Conservation (phyloP, 1,140 invertebrate genomes). For the Mercenaria mercenaria region DNA sequence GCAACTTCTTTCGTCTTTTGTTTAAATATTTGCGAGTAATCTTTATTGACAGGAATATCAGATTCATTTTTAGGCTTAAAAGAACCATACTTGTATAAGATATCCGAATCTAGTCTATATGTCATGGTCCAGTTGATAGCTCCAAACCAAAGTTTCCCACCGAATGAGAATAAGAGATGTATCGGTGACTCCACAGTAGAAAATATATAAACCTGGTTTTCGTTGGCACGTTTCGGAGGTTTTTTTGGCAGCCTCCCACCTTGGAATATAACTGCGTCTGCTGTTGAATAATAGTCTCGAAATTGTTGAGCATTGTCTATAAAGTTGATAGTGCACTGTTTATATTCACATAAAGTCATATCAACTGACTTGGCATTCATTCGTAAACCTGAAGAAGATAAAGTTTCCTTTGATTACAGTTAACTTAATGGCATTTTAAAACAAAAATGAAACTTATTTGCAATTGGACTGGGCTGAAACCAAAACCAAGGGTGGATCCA, state of each 20-base stretch:
- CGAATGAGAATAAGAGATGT: neutral
- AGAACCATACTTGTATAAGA: conserved; percentile 13
- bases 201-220: conserved; percentile 5
- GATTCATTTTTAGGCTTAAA: neutral
- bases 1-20: conserved; percentile 83
- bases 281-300: neutral
- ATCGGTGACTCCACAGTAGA: conserved; percentile 24
- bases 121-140: conserved; percentile 51
- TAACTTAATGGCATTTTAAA: too few species aligned
- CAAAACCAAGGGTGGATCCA: too few species aligned
- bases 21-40: neutral
- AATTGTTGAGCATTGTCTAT: neutral
- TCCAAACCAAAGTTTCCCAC: neutral
- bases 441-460: too few species aligned
- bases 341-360: conserved; percentile 42
- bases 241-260: neutral
- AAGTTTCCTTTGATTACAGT: neutral
- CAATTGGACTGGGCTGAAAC: too few species aligned
- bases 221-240: conserved; percentile 7
- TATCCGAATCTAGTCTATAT: conserved; percentile 38
- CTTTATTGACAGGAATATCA: neutral
- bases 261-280: conserved; percentile 38
- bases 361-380: conserved; percentile 27
- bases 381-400: conserved; percentile 9
- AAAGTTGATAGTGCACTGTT: conserved; percentile 22